phyloP scores from a whole-genome alignment of 64 coral and sea anemone genomes.

The Stichodactyla helianthus region DNA sequence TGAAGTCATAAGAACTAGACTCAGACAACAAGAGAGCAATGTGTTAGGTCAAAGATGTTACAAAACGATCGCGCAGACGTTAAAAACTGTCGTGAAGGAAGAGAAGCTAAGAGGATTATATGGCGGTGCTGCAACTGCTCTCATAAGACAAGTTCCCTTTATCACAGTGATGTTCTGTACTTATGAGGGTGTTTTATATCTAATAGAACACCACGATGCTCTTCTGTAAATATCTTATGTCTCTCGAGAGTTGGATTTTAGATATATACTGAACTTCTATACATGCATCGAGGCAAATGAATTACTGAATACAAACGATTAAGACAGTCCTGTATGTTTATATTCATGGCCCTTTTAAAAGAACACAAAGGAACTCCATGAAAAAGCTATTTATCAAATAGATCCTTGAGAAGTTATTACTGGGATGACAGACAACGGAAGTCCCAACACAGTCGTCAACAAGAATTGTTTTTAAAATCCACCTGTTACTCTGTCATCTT shows the following conservation, averaged over 20 bases:
- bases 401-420: no score
- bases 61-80: slow-evolving; percentile 34
- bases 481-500: no score
- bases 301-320: no score
- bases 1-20: slow-evolving; percentile 59
- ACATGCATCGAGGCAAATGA: no score
- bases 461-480: no score
- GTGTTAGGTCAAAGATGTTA: slow-evolving; percentile 56
- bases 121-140: slow-evolving; percentile 51
- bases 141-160: slow-evolving; percentile 64
- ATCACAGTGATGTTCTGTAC: slow-evolving; percentile 58
- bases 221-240: neutral
- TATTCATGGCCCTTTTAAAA: no score
- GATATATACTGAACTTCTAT: no score
- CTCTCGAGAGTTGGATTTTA: neutral
- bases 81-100: slow-evolving; percentile 45
- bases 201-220: neutral
- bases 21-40: slow-evolving; percentile 63
- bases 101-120: slow-evolving; percentile 60
- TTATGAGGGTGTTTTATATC: slow-evolving; percentile 53
- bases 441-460: no score
- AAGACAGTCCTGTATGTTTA: no score
- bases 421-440: no score
- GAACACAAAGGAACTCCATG: no score
- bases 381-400: no score